Base-by-base conservation (phyloP, 2,888 invertebrate species). In the Tryphoninae sp. region DNA sequence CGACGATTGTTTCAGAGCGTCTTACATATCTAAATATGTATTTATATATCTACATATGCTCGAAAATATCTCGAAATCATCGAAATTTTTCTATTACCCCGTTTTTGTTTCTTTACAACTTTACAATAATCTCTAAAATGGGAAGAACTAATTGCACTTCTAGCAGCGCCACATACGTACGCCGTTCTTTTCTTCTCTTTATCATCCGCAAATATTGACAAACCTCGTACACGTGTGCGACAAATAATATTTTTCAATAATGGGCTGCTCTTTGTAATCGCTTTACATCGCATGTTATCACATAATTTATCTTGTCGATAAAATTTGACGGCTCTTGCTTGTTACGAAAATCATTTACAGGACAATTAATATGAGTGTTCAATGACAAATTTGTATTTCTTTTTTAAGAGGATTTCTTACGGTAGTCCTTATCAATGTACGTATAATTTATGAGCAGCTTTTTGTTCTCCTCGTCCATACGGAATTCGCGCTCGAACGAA, bases 381-480 rank as follows among this genome's bases (percentile, higher is more conserved):
- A 33, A 33, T 7, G 59, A 65, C 45, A 49, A 64, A 9, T 55
- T 45, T 45, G 26, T 64, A 9, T 58, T 58, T 65, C 4, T 65
- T 23, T 45, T 55, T 55, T 16, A 23, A 40, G 19, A 88, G 84
- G 85, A 87, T 84, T 78, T 71, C 86, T 86, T 85, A 78, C 78
- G 80, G 83, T 84, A 83, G 72, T 84, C 77, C 53, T 82, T 75
- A 68, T 85, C 80, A 86, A 87, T 84, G 83, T 86, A 83, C 64
- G 78, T 85, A 84, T 84, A 84, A 86, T 86, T 86, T 85, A 69
- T 86, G 86, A 88, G 87, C 88, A 88, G 85, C 82, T 75, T 79
- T 78, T 80, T 64, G 9, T 83, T 72, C 84, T 76, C 53, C 45
- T 79, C 64, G 42, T 77, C 26, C 55, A 59, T 58, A 45, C 40